These are phyloP conservation scores for Apamea crenata DNA, from an alignment of 2,888 invertebrate genomes.

Conservation along the genomic window DNA sequence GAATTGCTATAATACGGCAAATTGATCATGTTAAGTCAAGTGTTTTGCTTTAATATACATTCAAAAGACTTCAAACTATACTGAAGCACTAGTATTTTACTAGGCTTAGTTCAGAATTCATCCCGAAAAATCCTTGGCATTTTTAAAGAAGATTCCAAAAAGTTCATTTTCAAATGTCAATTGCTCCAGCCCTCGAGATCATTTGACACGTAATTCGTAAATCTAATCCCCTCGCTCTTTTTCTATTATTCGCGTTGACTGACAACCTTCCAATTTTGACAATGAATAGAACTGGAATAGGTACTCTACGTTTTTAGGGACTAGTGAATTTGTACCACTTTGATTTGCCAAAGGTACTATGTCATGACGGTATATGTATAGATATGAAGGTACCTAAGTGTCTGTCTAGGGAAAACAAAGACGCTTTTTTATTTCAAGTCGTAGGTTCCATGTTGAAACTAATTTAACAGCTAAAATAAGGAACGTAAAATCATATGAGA, in stretches of 20 bases:
- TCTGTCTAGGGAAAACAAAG: too few relatives aligned
- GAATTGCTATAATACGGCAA: background rate
- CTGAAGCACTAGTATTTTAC: background rate
- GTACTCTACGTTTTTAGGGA: slow-evolving; percentile 46
- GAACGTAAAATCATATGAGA: too few relatives aligned
- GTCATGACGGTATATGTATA: background rate
- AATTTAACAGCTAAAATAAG: too few relatives aligned
- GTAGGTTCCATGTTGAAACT: too few relatives aligned
- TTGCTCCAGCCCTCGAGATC: slow-evolving; percentile 13
- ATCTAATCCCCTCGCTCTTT: slow-evolving; percentile 57
- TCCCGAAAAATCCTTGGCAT: background rate
- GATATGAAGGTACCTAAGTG: background rate
- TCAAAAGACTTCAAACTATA: background rate
- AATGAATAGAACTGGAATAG: slow-evolving; percentile 59
- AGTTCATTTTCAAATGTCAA: slow-evolving; percentile 39
- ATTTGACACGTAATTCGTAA: slow-evolving; percentile 53
- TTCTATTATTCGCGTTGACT: slow-evolving; percentile 55
- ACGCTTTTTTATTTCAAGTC: background rate
- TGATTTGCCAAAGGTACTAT: background rate
- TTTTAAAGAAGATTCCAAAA: slow-evolving; percentile 16
- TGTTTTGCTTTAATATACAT: background rate
- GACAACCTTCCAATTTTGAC: slow-evolving; percentile 64
- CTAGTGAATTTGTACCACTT: slow-evolving; percentile 4
- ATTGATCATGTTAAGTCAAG: background rate
- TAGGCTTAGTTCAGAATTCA: background rate